Base-by-base conservation (phyloP, 2,113 vertebrate species). In the Polyodon spathula region DNA sequence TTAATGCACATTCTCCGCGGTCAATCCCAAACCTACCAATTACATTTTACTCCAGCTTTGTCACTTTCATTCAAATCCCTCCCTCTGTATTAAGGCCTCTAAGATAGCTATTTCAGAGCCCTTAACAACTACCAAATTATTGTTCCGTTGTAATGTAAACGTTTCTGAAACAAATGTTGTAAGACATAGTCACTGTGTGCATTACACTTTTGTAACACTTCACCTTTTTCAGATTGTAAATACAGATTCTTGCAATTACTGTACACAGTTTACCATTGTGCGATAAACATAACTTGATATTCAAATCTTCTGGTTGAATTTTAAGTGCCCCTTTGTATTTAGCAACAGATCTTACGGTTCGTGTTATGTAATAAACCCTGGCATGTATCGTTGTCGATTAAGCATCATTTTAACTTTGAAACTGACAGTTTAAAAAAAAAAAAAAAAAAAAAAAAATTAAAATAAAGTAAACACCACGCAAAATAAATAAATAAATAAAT, bases 401-500 rank as follows among this genome's bases (percentile, higher is more conserved):
- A 54, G 42, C 42, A 16, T 40, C 12, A 14, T 6, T 8, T 41
- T 14, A 65, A 50, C 38, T 43, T n/a, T 14, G 44, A 43, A 54
- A 52, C 16, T 5, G 15, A 39, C 16, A 39, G 63, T 58, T 63
- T 12, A 16, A n/a, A n/a, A n/a, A n/a, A n/a, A n/a, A n/a, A 66
- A 63, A 72, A 72, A 76, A 76, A 71, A 80, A 73, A 63, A 81
- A 75, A 74, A 69, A 71, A 76, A 54, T n/a, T n/a, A n/a, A n/a
- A n/a, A n/a, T n/a, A n/a, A n/a, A n/a, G n/a, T n/a, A n/a, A n/a
- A n/a, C n/a, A n/a, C n/a, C n/a, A n/a, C n/a, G n/a, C n/a, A n/a
- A n/a, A n/a, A n/a, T n/a, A n/a, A n/a, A 64, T 17, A 37, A 46
- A 37, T 38, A 54, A 58, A 41, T 56, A 41, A 67, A 68, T 59